Evolutionary conservation across 2,113 vertebrate species (phyloP).

Genomic region (Eurystomus gularis): DNA sequence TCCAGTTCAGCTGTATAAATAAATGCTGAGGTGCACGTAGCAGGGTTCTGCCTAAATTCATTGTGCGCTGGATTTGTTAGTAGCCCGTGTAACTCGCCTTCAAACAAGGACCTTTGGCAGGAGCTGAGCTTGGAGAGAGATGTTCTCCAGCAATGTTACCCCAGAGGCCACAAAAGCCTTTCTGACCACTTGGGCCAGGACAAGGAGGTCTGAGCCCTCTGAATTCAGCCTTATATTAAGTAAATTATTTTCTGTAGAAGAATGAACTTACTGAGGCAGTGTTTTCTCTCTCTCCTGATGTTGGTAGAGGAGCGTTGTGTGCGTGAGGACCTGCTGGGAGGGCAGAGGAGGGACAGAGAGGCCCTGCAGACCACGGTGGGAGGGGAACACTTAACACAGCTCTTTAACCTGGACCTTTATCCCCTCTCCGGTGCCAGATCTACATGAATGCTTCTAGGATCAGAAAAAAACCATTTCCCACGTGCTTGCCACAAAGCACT

Average conservation of each 20-base stretch:
- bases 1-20: neutral
- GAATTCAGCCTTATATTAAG: neutral
- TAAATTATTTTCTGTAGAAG: neutral
- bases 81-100: neutral
- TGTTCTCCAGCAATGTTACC: neutral
- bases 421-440: neutral
- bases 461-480: neutral
- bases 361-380: neutral
- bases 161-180: neutral
- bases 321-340: neutral
- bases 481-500: neutral
- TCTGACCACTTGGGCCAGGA: neutral
- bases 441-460: neutral
- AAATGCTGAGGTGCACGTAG: neutral
- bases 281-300: neutral
- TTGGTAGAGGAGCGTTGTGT: rapidly evolving
- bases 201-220: neutral
- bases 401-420: neutral
- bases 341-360: neutral
- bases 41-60: neutral
- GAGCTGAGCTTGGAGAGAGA: neutral
- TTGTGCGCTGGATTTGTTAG: rapidly evolving
- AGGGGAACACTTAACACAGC: neutral
- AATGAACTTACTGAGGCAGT: neutral
- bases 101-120: neutral